Percentiles rank a stretch among this genome's conserved stretches.
These are phyloP conservation scores for Loxodonta africana DNA, from an alignment of 2,113 vertebrate species.

Conservation along the genomic window DNA sequence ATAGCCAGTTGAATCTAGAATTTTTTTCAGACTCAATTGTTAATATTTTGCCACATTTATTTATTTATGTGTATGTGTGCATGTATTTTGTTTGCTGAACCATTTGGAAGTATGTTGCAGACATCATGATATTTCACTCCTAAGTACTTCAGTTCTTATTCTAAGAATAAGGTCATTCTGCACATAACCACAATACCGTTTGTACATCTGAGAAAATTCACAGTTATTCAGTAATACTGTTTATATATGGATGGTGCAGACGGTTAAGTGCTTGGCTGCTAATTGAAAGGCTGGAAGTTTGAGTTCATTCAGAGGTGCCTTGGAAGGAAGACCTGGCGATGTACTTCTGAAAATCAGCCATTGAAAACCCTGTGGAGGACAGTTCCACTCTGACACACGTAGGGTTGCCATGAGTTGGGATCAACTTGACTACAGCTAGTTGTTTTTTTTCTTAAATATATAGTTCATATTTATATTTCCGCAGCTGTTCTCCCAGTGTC, in stretches of 20 bases:
- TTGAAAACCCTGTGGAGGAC: no score
- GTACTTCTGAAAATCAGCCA: no score
- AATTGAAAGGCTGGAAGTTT: no score
- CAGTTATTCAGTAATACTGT: background rate
- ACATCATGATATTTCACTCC: background rate
- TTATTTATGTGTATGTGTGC: background rate
- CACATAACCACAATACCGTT: background rate
- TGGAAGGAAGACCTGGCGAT: no score
- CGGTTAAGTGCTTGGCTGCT: no score
- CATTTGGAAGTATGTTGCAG: conserved; percentile 22
- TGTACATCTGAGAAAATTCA: background rate
- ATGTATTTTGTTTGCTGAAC: conserved; percentile 18
- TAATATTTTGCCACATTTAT: background rate
- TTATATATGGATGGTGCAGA: no score
- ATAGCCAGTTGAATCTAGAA: background rate
- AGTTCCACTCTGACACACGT: no score
- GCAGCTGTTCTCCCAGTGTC: background rate
- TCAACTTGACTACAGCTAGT: no score
- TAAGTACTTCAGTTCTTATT: background rate
- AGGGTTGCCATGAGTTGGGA: no score
- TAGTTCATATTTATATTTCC: background rate
- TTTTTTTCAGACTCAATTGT: background rate
- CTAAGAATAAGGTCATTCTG: conserved; percentile 35
- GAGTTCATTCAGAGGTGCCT: background rate
- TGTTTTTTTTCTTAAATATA: background rate